Evolutionary conservation across 2,797 vertebrate genomes (phyloP), one percentile per base, ranked within the genome.

Genomic region (Lacerta viridis): DNA sequence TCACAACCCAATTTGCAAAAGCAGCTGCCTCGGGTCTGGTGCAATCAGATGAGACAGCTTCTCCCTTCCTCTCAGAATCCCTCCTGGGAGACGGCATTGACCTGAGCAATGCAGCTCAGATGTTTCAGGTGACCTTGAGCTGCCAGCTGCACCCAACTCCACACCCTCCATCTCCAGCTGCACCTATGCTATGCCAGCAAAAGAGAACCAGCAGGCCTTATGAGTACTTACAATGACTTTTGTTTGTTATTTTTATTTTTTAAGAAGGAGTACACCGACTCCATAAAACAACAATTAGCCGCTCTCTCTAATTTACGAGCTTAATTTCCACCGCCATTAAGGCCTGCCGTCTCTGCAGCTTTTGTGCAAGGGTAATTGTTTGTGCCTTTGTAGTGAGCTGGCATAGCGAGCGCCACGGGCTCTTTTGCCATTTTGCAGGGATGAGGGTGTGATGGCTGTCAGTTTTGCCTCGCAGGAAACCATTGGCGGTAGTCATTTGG

Each of bases 211-310:
- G 92, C 91, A 39, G 93, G 95, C 86, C 85, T 8, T 11, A 90
- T 36, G 61, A 83, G 90, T 94, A 93, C 92, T 96, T 94, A 92
- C 91, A 91, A 93, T 5, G 17, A 89, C 29, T 76, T 10, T 1
- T 6, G 66, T 92, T 74, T 72, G 74, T 82, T 0, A 27, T 72
- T 25, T 4, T 41, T 77, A 78, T 20, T 39, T 29, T 13, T 41
- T 18, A 8, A 3, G 10, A 59, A 61, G 6, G 91, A 88, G 83
- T 92, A 85, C 29, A 84, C 91, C 89, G 88, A 83, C 93, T 85
- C 91, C 88, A 88, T 93, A 93, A 95, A 94, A 91, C 89, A 91
- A 92, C 94, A 95, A 95, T 96, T 94, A 96, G 94, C 93, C 1
- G 8, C 75, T 10, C 80, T 93, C 81, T 41, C 89, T 90, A 91